Conservation (phyloP, 2,888 invertebrate genomes). For the Polyommatus icarus region DNA sequence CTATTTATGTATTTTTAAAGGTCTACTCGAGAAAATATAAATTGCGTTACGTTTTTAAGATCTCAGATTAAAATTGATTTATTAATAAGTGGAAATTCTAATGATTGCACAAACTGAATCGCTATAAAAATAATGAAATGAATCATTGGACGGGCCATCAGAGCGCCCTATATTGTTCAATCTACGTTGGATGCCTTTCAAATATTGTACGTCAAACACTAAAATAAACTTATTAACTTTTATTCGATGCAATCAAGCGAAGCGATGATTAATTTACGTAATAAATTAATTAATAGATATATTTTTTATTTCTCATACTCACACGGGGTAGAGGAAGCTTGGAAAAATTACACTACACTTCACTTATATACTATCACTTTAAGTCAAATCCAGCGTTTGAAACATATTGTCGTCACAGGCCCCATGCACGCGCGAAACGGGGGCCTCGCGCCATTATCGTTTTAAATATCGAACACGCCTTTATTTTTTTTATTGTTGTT, state of each 20-base stretch:
- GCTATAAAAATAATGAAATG: constrained; percentile 23
- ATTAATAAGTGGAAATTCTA: background rate
- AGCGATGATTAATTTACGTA: background rate
- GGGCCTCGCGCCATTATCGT: constrained; percentile 39
- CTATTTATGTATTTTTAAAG: background rate
- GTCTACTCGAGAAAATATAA: background rate
- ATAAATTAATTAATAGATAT: constrained; percentile 30
- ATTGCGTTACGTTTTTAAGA: too few relatives aligned
- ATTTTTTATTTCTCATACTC: constrained; percentile 41
- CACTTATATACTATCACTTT: constrained; percentile 42
- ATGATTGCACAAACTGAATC: background rate
- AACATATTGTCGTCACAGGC: constrained; percentile 39
- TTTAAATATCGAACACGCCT: constrained; percentile 40
- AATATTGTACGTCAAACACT: constrained; percentile 30
- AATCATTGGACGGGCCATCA: constrained; percentile 25
- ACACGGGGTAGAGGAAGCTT: constrained; percentile 53
- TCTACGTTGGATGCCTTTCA: constrained; percentile 26
- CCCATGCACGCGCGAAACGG: constrained; percentile 32
- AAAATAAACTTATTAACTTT: constrained; percentile 31
- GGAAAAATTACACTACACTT: constrained; percentile 46
- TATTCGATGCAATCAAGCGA: background rate
- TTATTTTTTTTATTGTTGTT: constrained; percentile 42
- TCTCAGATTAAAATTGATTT: too few relatives aligned
- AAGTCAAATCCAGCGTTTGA: constrained; percentile 37
- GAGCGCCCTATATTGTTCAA: constrained; percentile 18